Evolutionary conservation across 2,888 invertebrate species (phyloP).

Genomic region (Himalopsyche tibetana): DNA sequence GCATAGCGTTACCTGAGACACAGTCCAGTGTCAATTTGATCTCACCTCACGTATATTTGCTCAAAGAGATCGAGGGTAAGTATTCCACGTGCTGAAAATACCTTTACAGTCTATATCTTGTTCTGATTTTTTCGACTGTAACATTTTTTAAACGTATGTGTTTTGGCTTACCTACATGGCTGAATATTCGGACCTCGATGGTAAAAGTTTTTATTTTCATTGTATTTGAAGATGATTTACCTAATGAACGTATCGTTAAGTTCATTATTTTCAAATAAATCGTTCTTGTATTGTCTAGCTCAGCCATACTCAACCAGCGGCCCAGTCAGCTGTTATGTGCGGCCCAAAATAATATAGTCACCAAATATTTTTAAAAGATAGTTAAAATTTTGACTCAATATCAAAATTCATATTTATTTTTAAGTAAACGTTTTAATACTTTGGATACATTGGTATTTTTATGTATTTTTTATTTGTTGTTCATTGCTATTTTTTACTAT

Average conservation of each 20-base stretch:
- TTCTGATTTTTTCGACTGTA: slow-evolving; percentile 15
- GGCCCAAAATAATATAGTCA: no score
- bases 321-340: no score
- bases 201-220: not conserved
- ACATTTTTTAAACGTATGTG: slow-evolving; percentile 17
- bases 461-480: no score
- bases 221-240: no score
- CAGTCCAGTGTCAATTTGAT: slow-evolving; percentile 30
- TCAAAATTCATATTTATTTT: no score
- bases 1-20: not conserved
- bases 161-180: not conserved
- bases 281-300: no score
- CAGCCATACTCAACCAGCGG: no score
- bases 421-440: no score
- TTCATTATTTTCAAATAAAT: not conserved
- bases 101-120: slow-evolving; percentile 5
- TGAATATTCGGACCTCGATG: not conserved
- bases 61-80: slow-evolving; percentile 22
- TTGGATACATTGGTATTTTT: no score
- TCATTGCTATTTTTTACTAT: no score
- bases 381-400: no score
- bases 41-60: slow-evolving; percentile 31
- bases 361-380: no score
- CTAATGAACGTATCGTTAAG: not conserved
- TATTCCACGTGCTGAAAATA: slow-evolving; percentile 3